phyloP scores from a whole-genome alignment of 2,113 vertebrate genomes.

The Mormyrus lacerda region DNA sequence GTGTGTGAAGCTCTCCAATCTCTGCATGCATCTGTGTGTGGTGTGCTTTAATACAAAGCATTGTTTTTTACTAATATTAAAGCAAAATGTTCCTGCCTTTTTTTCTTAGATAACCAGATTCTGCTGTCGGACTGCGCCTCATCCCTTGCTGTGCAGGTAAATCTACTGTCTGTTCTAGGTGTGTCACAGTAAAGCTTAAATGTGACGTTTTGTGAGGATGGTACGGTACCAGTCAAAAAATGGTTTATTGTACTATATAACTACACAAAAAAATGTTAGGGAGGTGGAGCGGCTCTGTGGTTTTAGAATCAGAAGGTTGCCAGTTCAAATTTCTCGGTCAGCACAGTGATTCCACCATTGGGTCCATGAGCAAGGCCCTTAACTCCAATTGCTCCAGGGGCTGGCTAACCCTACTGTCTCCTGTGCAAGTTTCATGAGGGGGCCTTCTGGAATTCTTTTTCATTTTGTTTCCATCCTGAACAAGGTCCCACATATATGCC shows the following conservation, averaged over 20 bases:
- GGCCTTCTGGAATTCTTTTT: neutral
- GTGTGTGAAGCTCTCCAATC: neutral
- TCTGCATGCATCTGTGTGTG: neutral
- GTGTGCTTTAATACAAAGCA: neutral
- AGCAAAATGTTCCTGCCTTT: neutral
- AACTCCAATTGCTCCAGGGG: too few relatives aligned
- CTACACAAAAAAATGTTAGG: too few relatives aligned
- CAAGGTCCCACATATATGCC: neutral
- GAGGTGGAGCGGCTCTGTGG: too few relatives aligned
- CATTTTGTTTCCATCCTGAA: neutral
- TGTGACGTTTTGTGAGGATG: neutral
- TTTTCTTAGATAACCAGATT: constrained; percentile 80
- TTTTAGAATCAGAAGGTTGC: too few relatives aligned
- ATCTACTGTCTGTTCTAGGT: neutral
- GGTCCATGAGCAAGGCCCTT: too few relatives aligned
- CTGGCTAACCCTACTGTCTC: too few relatives aligned
- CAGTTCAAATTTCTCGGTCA: too few relatives aligned
- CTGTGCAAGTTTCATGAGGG: too few relatives aligned
- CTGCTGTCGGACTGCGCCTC: constrained; percentile 93
- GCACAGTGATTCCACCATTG: too few relatives aligned
- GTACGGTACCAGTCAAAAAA: neutral
- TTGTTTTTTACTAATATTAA: neutral
- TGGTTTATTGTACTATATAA: too few relatives aligned
- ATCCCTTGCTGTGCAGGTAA: constrained; percentile 93
- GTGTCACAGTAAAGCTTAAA: neutral